Evolutionary conservation across 2,888 invertebrate genomes (phyloP).

Genomic region (Hyposoter dolosus): DNA sequence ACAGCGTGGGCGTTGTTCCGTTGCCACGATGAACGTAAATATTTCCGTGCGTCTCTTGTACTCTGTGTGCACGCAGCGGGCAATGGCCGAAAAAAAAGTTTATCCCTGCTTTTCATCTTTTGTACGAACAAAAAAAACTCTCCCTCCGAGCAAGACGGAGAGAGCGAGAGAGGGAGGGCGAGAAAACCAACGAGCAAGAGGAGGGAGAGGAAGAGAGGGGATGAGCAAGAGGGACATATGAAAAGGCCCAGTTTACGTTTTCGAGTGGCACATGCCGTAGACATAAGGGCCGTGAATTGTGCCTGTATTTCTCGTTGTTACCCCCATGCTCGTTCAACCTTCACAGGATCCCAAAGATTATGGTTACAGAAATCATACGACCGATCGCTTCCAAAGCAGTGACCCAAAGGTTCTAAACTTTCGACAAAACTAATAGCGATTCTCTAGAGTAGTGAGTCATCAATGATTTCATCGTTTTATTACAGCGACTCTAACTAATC

Average conservation of each 20-base stretch:
- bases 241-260: conserved; percentile 58
- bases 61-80: conserved; percentile 34
- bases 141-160: conserved; percentile 27
- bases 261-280: conserved; percentile 42
- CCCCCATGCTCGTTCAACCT: conserved; percentile 5
- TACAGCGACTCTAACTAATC: too few species aligned
- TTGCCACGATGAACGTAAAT: conserved; percentile 60
- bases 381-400: conserved; percentile 9
- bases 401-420: conserved; percentile 2
- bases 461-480: too few species aligned
- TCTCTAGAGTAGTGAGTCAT: neutral
- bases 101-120: conserved; percentile 46
- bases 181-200: conserved; percentile 22
- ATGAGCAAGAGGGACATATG: conserved; percentile 36
- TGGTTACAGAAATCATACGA: neutral
- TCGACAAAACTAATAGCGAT: conserved; percentile 9
- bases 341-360: conserved; percentile 30
- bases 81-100: conserved; percentile 61
- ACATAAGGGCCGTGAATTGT: conserved; percentile 55
- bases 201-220: conserved; percentile 54
- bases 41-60: conserved; percentile 49
- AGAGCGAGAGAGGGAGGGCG: conserved; percentile 47
- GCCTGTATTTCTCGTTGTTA: conserved; percentile 28
- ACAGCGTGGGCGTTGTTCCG: conserved; percentile 45
- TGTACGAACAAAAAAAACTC: conserved; percentile 44